These are phyloP conservation scores for Microplitis demolitor DNA, from an alignment of 1,140 invertebrate genomes.

Conservation along the genomic window DNA sequence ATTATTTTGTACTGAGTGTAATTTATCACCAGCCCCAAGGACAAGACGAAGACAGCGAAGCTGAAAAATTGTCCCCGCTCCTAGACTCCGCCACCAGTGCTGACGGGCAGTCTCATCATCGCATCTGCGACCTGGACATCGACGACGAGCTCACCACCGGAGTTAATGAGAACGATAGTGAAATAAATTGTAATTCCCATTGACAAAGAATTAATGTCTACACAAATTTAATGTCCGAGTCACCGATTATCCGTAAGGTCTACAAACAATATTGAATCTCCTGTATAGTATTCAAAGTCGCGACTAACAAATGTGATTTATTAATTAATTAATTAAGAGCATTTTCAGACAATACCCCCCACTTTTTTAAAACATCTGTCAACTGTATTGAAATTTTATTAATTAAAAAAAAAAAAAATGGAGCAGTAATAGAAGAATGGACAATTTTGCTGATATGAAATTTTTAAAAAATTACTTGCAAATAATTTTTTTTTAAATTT, in stretches of 20 bases:
- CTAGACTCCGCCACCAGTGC: constrained; percentile 65
- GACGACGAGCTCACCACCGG: constrained; percentile 53
- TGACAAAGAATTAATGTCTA: constrained; percentile 40
- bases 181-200: constrained; percentile 52
- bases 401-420: too few species aligned
- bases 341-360: too few species aligned
- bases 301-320: too few species aligned
- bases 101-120: constrained; percentile 50
- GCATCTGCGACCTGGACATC: constrained; percentile 50
- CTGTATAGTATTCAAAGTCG: not conserved
- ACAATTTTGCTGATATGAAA: too few species aligned
- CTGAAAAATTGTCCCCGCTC: constrained; percentile 78
- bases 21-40: constrained; percentile 48
- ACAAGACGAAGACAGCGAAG: constrained; percentile 79
- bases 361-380: too few species aligned
- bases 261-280: constrained; percentile 18
- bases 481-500: too few species aligned
- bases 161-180: constrained; percentile 47
- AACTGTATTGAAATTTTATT: too few species aligned
- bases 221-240: constrained; percentile 34
- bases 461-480: too few species aligned
- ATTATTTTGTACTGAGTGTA: constrained; percentile 10
- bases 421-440: too few species aligned
- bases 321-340: too few species aligned
- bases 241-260: constrained; percentile 22